Evolutionary conservation across 1,140 invertebrate species (phyloP), one percentile per base, ranked within the genome.

Genomic region (Ladona fulva): DNA sequence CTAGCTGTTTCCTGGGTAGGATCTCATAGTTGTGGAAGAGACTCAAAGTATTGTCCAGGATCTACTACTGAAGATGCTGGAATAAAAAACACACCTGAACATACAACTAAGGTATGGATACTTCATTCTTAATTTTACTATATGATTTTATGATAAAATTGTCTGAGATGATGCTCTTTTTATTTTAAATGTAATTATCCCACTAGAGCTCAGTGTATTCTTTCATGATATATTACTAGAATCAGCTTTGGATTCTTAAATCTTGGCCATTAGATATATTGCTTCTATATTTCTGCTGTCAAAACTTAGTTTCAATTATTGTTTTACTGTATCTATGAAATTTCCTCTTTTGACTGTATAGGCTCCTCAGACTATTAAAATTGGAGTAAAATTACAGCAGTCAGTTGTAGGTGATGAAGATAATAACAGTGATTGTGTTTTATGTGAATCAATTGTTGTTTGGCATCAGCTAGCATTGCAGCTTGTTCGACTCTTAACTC

Each of bases 401-500:
- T 66, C 52, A 19, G 3, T 66, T 3, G 52, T 16, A 12, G 52
- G 14, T 6, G 74, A 75, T 1, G 74, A 75, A 5, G 37, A 86
- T 78, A 80, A 83, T 11, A 83, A 84, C 44, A 85, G 86, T 11
- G 94, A 96, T 82, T 99, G 97, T 84, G 88, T 91, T 29, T 95
- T 94, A 82, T 99, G 97, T 85, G 95, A 97, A 84, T 92, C 96
- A 73, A 91, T 92, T 74, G 93, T 96, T 11, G 92, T 97, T 83
- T 98, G 96, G 92, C 95, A 98, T 86, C 96, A 98, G 84, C 85
- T 97, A 16, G 92, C 93, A 59, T 88, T 94, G 29, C 90, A 94
- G 80, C 85, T 97, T 19, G 89, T 97, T 74, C 89, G 91, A 80
- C 93, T 94, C 81, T 89, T 95, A 83, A 92, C 91, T 74, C 93